Evolutionary conservation across 2,113 vertebrate genomes (phyloP), one percentile per base, ranked within the genome.

Genomic region (Chlorodrepanis virens): DNA sequence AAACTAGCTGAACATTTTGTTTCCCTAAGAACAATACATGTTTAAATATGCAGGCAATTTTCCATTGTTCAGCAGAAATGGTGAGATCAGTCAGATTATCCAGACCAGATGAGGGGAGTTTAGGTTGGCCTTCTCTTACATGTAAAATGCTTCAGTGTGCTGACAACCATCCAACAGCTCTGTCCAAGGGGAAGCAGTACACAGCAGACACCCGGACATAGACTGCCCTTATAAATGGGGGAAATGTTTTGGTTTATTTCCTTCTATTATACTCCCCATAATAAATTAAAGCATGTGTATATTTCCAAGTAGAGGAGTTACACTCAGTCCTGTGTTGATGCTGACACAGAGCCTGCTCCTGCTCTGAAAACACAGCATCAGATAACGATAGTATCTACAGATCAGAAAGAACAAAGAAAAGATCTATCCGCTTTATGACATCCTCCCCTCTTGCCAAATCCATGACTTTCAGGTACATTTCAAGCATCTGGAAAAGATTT

Each of bases 1-100:
- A 96, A 97, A 95, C 86, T 93, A 96, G 97, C 96, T 96, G 98
- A 98, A 98, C 98, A 98, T 98, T 98, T 98, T 98, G 97, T 98
- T 97, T 98, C 96, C 86, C 92, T 83, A 91, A 97, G 98, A 98
- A 98, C 98, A 98, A 98, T 97, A 94, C 89, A 54, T 96, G 96
- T 96, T 98, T 98, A 98, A 98, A 97, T 98, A 98, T 97, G 98
- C 97, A 97, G 97, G 97, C 98, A 94, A 96, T 97, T 98, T 98
- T 94, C 94, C 79, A 93, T 97, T 98, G 97, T 97, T 98, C 29
- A 22, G 93, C 83, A 96, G 91, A 93, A 96, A 96, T 88, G 86
- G 92, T 94, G 83, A 97, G 95, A 97, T 97, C 93, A 96, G 94
- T 92, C 89, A 82, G 93, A 93, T 96, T 97, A 94, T 87, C 93